Evolutionary conservation across 1,140 invertebrate species (phyloP), one percentile per base, ranked within the genome.

Genomic region (Lethocerus indicus): DNA sequence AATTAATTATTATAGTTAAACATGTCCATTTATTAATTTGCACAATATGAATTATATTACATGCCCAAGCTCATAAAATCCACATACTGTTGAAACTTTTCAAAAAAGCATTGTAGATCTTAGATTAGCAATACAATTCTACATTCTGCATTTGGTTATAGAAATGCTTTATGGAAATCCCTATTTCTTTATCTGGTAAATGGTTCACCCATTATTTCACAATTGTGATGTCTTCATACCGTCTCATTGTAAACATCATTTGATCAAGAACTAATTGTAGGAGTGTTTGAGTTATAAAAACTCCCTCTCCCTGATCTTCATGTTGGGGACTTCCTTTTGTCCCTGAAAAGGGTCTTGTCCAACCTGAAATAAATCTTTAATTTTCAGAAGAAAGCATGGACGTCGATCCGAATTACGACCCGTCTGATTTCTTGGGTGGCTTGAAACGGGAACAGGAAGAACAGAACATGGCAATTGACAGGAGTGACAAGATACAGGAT

Each of bases 341-440:
- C n/a, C n/a, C n/a, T n/a, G n/a, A n/a, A n/a, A n/a, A n/a, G n/a
- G n/a, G n/a, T n/a, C n/a, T n/a, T n/a, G n/a, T n/a, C n/a, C 14
- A 43, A 43, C 23, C 26, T n/a, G 14, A 24, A n/a, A 5, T 21
- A 51, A 48, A 48, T 47, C 36, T 42, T 56, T 47, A 26, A 37
- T 48, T 63, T 60, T 12, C 56, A 75, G 83, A 87, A 54, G 81
- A 85, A 57, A 79, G 76, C 49, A 76, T 83, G 67, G 79, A 83
- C 56, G 78, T 87, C 7, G 82, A 87, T 69, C 79, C 81, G 7
- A 83, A 82, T 59, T 90, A 90, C 63, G 86, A 89, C 67, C 84
- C 85, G 12, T 85, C 84, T 1, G 85, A 87, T 60, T 87, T 88
- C 57, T 61, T 87, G 9, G 72, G 85, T 52, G 70, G 71, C 46